These are phyloP conservation scores for Ambastaia sidthimunki DNA, from an alignment of 2,797 vertebrate genomes.

Conservation along the genomic window DNA sequence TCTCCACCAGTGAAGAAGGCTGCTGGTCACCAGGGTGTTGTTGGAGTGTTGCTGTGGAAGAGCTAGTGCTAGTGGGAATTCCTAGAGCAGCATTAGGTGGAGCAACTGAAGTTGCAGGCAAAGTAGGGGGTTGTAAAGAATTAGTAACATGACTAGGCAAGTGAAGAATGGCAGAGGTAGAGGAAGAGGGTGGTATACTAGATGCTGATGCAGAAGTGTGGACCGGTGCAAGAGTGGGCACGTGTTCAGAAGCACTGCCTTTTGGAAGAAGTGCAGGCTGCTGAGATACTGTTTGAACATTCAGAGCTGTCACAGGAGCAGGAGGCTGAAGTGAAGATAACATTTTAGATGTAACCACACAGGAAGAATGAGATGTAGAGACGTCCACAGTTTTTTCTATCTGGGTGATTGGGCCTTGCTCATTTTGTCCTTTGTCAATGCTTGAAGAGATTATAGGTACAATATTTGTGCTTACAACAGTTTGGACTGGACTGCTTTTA, in stretches of 20 bases:
- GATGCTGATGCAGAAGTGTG: constrained; percentile 59
- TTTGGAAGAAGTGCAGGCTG: constrained; percentile 26
- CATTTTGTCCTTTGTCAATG: constrained; percentile 70
- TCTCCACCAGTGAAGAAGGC: constrained; percentile 63
- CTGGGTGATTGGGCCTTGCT: constrained; percentile 51
- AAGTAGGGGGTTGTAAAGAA: constrained; percentile 68
- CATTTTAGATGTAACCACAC: constrained; percentile 59
- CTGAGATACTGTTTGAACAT: constrained; percentile 46
- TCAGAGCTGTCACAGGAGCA: constrained; percentile 52
- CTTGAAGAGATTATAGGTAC: constrained; percentile 77
- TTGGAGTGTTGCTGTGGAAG: constrained; percentile 61
- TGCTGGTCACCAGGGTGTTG: constrained; percentile 57
- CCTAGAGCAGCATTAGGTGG: constrained; percentile 61
- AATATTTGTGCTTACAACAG: constrained; percentile 76
- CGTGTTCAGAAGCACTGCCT: constrained; percentile 24
- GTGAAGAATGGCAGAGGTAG: constrained; percentile 59
- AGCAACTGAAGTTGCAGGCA: constrained; percentile 66
- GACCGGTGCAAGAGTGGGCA: constrained; percentile 56
- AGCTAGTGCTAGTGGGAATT: constrained; percentile 55
- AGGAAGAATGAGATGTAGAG: constrained; percentile 58
- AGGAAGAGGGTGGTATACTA: constrained; percentile 59
- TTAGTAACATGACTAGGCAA: constrained; percentile 62
- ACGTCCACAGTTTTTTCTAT: constrained; percentile 55
- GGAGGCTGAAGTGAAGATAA: constrained; percentile 64
- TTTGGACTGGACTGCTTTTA: constrained; percentile 84